Percentiles rank a stretch among this genome's conserved stretches.
These are phyloP conservation scores for Brenthis hecate DNA, from an alignment of 2,888 invertebrate genomes.

Conservation along the genomic window DNA sequence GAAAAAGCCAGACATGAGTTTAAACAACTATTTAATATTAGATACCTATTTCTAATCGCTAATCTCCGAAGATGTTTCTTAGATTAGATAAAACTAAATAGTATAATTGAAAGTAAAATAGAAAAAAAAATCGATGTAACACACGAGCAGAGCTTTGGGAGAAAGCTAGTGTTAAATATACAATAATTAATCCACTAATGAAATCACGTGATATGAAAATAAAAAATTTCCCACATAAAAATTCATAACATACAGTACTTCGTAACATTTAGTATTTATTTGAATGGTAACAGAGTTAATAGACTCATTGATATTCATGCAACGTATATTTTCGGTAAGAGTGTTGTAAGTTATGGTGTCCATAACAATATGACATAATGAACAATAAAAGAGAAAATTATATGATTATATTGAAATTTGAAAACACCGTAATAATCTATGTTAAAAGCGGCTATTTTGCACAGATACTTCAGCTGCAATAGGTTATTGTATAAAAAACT, in stretches of 20 bases:
- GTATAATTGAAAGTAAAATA: no score
- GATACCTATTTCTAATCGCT: no score
- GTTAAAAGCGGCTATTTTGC: no score
- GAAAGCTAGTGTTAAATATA: not conserved
- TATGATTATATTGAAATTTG: not conserved
- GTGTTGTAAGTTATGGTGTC: slow-evolving; percentile 22
- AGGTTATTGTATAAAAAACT: no score
- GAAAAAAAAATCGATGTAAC: no score
- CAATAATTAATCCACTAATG: slow-evolving; percentile 12
- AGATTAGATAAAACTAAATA: no score
- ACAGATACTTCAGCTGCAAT: no score
- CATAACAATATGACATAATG: slow-evolving; percentile 33
- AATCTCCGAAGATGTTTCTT: no score
- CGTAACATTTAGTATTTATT: slow-evolving; percentile 21
- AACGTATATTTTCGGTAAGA: slow-evolving; percentile 22
- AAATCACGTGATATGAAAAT: slow-evolving; percentile 8
- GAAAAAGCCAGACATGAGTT: no score
- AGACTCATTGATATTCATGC: slow-evolving; percentile 9
- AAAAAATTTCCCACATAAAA: not conserved
- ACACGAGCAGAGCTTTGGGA: no score
- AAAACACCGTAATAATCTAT: not conserved
- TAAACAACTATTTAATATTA: no score
- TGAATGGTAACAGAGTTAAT: slow-evolving; percentile 11
- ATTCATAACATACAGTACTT: slow-evolving; percentile 6
- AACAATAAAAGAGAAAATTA: slow-evolving; percentile 10